phyloP scores from a whole-genome alignment of 2,113 vertebrate species.

The Neodontobutis hainanensis region DNA sequence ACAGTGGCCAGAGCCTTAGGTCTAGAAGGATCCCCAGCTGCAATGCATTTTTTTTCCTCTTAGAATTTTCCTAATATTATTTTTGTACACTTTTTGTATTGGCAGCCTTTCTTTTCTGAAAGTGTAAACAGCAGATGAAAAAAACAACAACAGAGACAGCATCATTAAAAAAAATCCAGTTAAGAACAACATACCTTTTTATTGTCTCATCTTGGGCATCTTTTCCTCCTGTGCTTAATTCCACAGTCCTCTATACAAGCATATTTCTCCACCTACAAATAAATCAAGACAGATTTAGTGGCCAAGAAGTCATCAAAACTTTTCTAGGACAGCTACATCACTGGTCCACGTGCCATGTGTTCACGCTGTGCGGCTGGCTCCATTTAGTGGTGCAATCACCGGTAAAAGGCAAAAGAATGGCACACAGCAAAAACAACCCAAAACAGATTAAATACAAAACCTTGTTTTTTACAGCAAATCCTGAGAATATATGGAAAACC shows the following conservation, averaged over 20 bases:
- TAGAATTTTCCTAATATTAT: too few species aligned
- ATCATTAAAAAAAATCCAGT: neutral
- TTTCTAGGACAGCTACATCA: conserved; percentile 36
- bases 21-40: too few species aligned
- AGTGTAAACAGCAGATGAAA: conserved; percentile 5
- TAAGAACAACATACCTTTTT: conserved; percentile 58
- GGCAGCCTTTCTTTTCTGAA: neutral
- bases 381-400: conserved; percentile 37
- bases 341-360: conserved; percentile 39
- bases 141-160: conserved; percentile 1
- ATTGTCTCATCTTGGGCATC: conserved; percentile 63
- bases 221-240: conserved; percentile 55
- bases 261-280: conserved; percentile 60
- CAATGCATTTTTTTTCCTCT: too few species aligned
- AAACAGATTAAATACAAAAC: neutral
- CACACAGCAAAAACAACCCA: neutral
- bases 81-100: too few species aligned
- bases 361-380: conserved; percentile 43
- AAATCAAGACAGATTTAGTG: conserved; percentile 27
- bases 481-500: conserved; percentile 21
- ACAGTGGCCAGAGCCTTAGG: too few species aligned
- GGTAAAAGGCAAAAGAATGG: conserved; percentile 24
- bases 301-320: conserved; percentile 40
- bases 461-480: conserved; percentile 8
- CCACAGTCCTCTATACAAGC: conserved; percentile 27